Evolutionary conservation across 2,113 vertebrate genomes (phyloP).

Genomic region (Notarius lentiginosus): DNA sequence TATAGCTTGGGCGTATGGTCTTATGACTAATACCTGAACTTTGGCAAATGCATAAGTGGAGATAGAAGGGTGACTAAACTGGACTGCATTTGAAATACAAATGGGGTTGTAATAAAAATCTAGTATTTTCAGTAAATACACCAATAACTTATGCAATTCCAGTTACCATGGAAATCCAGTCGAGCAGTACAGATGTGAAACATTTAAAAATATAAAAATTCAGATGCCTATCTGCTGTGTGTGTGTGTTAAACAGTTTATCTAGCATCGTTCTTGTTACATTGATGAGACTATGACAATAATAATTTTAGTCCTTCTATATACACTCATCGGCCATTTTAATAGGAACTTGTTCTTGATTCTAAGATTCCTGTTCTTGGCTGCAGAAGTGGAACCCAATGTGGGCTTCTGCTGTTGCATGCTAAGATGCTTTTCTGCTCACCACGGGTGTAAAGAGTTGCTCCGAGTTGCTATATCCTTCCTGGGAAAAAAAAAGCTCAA

Average conservation of each 20-base stretch:
- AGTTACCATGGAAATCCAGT: neutral
- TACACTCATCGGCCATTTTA: too few species aligned
- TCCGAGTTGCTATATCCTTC: too few species aligned
- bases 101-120: neutral
- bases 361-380: too few species aligned
- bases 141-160: neutral
- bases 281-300: neutral
- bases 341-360: too few species aligned
- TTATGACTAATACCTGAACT: conserved; percentile 16
- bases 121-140: neutral
- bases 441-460: too few species aligned
- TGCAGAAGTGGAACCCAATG: too few species aligned
- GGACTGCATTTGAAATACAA: neutral
- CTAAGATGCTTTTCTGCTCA: too few species aligned
- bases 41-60: neutral
- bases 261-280: neutral
- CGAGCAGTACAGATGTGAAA: neutral
- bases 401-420: too few species aligned
- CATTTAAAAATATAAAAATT: neutral
- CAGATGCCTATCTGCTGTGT: neutral
- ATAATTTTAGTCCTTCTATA: neutral
- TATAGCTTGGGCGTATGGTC: neutral
- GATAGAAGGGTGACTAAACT: neutral
- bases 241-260: neutral
- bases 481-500: too few species aligned